These are phyloP conservation scores for Lamellibrachia luymesi DNA, from an alignment of 1,140 invertebrate genomes.

Conservation along the genomic window DNA sequence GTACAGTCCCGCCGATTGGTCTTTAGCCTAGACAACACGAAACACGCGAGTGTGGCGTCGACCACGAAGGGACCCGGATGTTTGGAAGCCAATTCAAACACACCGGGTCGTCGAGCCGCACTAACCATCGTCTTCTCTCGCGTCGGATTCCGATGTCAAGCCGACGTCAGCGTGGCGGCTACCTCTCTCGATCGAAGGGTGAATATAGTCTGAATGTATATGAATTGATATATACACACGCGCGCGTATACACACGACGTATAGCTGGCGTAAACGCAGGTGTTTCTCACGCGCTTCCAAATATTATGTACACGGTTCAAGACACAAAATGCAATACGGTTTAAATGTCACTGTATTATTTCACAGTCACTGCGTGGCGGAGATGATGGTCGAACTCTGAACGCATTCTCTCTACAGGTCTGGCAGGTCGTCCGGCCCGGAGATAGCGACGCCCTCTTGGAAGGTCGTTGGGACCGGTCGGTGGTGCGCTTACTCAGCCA, in stretches of 20 bases:
- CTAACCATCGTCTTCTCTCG: not conserved
- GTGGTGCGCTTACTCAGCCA: not conserved
- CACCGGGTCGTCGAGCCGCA: not conserved
- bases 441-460: not conserved
- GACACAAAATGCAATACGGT: not conserved
- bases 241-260: not conserved
- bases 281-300: not conserved
- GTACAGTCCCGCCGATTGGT: not conserved
- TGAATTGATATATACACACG: not conserved
- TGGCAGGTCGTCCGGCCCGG: not conserved
- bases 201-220: not conserved
- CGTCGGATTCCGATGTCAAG: not conserved
- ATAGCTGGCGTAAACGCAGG: not conserved
- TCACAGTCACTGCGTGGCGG: not conserved
- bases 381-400: not conserved
- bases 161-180: not conserved
- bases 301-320: not conserved
- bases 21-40: not conserved
- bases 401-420: not conserved
- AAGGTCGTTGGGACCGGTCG: not conserved
- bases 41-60: not conserved
- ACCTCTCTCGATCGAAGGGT: not conserved
- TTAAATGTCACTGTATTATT: slow-evolving; percentile 6
- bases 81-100: not conserved
- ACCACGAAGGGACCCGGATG: not conserved